Evolutionary conservation across 1,140 invertebrate genomes (phyloP).

Genomic region (Trichogramma pretiosum): DNA sequence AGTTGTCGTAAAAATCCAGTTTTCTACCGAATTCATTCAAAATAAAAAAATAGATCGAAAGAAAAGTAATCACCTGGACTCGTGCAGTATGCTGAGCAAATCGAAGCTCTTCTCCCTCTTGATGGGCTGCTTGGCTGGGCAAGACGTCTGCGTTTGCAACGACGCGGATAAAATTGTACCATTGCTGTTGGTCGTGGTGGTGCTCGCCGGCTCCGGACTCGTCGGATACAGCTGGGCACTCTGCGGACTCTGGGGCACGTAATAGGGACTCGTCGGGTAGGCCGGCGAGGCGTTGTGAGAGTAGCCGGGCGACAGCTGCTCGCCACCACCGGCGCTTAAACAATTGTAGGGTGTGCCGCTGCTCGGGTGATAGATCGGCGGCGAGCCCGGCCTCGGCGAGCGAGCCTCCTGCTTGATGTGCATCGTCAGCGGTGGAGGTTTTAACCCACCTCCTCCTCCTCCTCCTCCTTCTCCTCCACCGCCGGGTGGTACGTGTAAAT

Average conservation of each 20-base stretch:
- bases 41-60: no score
- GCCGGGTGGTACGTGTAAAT: no score
- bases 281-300: conserved; percentile 50
- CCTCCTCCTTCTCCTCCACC: no score
- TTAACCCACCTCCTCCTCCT: conserved; percentile 27
- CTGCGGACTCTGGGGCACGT: conserved; percentile 42
- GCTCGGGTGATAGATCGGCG: conserved; percentile 37
- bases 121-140: conserved; percentile 37
- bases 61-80: conserved; percentile 40
- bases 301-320: conserved; percentile 49
- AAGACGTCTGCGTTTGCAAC: background rate
- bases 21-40: no score
- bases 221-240: conserved; percentile 49
- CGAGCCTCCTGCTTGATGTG: conserved; percentile 41
- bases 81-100: conserved; percentile 43
- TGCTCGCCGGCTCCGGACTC: conserved; percentile 34
- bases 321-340: conserved; percentile 44
- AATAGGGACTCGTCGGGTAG: conserved; percentile 53
- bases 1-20: no score
- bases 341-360: conserved; percentile 52
- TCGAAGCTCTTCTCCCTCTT: conserved; percentile 47
- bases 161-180: no score
- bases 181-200: background rate
- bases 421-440: conserved; percentile 25
- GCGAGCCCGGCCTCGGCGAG: conserved; percentile 38